Evolutionary conservation across 2,888 invertebrate species (phyloP), one percentile per base, ranked within the genome.

Genomic region (Clunio marinus): DNA sequence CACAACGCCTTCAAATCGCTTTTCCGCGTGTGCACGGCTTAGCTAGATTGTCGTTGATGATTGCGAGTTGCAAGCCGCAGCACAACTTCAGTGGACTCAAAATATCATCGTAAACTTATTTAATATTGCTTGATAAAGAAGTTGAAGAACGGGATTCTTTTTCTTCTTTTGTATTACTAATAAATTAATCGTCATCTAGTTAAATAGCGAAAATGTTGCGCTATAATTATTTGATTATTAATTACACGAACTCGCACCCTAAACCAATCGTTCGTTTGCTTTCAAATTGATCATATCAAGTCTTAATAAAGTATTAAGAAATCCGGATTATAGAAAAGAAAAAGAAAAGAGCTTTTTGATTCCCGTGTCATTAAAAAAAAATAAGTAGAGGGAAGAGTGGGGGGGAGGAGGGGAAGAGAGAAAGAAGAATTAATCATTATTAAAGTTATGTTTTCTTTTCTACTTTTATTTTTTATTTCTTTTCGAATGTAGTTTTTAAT

Each of bases 361-460:
- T 8, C 15, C 8, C 22, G 17, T 17, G 10, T 20, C 22, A 51
- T 17, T 51, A 51, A 51, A 17, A n/a, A n/a, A n/a, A n/a, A n/a
- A n/a, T n/a, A n/a, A n/a, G n/a, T n/a, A n/a, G n/a, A n/a, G n/a
- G n/a, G n/a, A n/a, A n/a, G n/a, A n/a, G n/a, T n/a, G n/a, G n/a
- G n/a, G n/a, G n/a, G n/a, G n/a, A n/a, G n/a, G n/a, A n/a, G n/a
- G n/a, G n/a, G n/a, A 41, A 41, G n/a, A 41, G 41, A 41, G 41
- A 32, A 10, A 41, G 41, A 51, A 51, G 3, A 17, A 51, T 51
- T 51, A 51, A 51, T 51, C 51, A 51, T 20, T 22, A 51, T 51
- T 51, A 51, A 51, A 51, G 20, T 51, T 15, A 51, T 51, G 51
- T 51, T 51, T 51, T 51, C n/a, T 51, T 51, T 51, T 51, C 51